phyloP scores from a whole-genome alignment of 2,888 invertebrate genomes.

The Calliphora vomitoria region DNA sequence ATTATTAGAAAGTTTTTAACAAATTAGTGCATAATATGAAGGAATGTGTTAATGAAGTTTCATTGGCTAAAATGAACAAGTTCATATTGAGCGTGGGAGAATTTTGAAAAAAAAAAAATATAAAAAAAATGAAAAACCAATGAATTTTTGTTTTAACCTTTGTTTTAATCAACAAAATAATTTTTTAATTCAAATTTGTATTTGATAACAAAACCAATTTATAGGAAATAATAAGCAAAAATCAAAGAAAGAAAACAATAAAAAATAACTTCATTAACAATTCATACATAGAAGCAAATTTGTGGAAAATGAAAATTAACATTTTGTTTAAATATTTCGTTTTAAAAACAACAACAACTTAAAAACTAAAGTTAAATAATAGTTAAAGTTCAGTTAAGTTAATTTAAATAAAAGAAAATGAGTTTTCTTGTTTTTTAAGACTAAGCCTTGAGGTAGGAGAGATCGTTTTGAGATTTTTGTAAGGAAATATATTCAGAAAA shows the following conservation, averaged over 20 bases:
- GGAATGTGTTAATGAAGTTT: conserved; percentile 72
- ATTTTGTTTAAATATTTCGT: conserved; percentile 44
- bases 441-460: conserved; percentile 58
- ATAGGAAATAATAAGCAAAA: conserved; percentile 58
- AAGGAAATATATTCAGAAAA: conserved; percentile 5
- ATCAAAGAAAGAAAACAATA: conserved; percentile 47
- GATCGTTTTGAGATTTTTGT: conserved; percentile 48
- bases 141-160: conserved; percentile 73
- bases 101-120: conserved; percentile 12
- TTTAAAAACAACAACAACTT: conserved; percentile 67
- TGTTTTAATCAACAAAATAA: conserved; percentile 72
- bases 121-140: conserved; percentile 75
- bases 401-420: conserved; percentile 10
- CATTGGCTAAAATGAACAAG: conserved; percentile 65
- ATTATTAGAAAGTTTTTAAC: conserved; percentile 31
- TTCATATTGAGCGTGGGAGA: conserved; percentile 35
- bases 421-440: conserved; percentile 35
- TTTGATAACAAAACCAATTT: conserved; percentile 73
- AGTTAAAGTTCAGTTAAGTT: conserved; percentile 38
- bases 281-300: conserved; percentile 70
- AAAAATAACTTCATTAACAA: conserved; percentile 73
- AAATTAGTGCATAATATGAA: conserved; percentile 37
- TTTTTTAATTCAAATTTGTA: conserved; percentile 72
- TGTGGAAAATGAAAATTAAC: conserved; percentile 29
- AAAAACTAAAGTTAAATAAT: conserved; percentile 50